Base-by-base conservation (phyloP, 2,888 invertebrate genomes). In the Ecdyonurus torrentis region DNA sequence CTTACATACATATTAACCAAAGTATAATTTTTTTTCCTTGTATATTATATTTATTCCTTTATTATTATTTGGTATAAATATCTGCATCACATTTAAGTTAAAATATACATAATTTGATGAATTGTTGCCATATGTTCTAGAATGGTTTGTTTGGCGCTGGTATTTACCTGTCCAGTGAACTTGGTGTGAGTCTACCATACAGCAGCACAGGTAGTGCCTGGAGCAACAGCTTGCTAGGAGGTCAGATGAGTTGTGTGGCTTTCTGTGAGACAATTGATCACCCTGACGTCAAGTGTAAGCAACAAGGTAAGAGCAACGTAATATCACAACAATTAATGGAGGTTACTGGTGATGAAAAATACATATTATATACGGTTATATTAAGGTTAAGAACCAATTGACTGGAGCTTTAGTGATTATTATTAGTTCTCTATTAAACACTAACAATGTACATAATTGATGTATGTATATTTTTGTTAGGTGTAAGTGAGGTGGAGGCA, bases 251-350 rank as follows among this genome's bases (percentile, higher is more conserved):
- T 53, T 86, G 88, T 71, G 79, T 91, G 59, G 90, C 89, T 1
- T 75, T 91, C 65, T 88, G 91, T 75, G 89, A 92, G 77, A 81
- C 89, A 62, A 81, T 91, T 59, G 81, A 88, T 73, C 83, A 88
- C 70, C 81, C 84, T 1, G 80, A 82, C 62, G 78, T 81, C 15
- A 79, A 78, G 67, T 75, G 74, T 65, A 65, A 66, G 59, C 61
- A 64, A 25, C n/a, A n/a, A n/a, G n/a, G n/a, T n/a, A n/a, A 72
- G 66, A 65, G 66, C 66, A 64, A 65, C 19, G 25, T 25, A 25
- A 53, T 52, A n/a, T n/a, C n/a, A n/a, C n/a, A n/a, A n/a, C n/a
- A n/a, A n/a, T n/a, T n/a, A n/a, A n/a, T n/a, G n/a, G n/a, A n/a
- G n/a, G n/a, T n/a, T n/a, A n/a, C n/a, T n/a, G n/a, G n/a, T n/a